These are phyloP conservation scores for Salvelinus namaycush DNA, from an alignment of 2,113 vertebrate genomes.

Conservation along the genomic window DNA sequence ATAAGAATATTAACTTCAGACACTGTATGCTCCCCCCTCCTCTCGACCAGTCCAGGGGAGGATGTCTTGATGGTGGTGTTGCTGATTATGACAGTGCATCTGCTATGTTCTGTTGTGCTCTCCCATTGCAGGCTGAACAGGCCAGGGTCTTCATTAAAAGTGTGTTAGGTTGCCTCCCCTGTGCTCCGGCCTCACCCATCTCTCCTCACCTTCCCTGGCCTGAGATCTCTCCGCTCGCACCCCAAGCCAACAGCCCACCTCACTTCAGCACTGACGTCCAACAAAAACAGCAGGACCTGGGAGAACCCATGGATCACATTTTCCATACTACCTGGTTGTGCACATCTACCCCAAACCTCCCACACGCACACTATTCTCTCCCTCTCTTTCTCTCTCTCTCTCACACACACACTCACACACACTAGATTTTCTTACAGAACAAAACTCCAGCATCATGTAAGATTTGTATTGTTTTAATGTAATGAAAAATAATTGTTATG, in stretches of 20 bases:
- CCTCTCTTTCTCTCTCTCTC: constrained; percentile 29
- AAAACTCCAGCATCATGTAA: background rate
- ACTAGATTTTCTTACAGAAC: background rate
- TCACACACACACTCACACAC: background rate
- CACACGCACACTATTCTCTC: background rate
- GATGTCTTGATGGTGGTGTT: constrained; percentile 32
- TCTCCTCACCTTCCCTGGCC: constrained; percentile 61
- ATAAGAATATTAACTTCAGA: constrained; percentile 64
- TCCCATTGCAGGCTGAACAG: constrained; percentile 8
- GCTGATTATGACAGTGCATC: constrained; percentile 54
- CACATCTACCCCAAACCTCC: constrained; percentile 45
- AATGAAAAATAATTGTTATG: background rate
- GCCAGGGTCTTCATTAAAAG: constrained; percentile 17
- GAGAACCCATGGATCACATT: constrained; percentile 28
- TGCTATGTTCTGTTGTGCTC: constrained; percentile 17
- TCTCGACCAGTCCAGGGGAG: constrained; percentile 50
- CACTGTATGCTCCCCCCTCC: constrained; percentile 15
- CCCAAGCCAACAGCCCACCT: constrained; percentile 5
- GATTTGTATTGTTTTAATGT: background rate
- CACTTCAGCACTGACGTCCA: constrained; percentile 40
- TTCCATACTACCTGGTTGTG: constrained; percentile 42
- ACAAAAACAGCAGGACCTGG: constrained; percentile 52
- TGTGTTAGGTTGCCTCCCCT: constrained; percentile 40
- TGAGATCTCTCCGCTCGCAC: constrained; percentile 65
- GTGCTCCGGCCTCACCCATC: constrained; percentile 44